Evolutionary conservation across 2,888 invertebrate species (phyloP).

Genomic region (Melolontha melolontha): DNA sequence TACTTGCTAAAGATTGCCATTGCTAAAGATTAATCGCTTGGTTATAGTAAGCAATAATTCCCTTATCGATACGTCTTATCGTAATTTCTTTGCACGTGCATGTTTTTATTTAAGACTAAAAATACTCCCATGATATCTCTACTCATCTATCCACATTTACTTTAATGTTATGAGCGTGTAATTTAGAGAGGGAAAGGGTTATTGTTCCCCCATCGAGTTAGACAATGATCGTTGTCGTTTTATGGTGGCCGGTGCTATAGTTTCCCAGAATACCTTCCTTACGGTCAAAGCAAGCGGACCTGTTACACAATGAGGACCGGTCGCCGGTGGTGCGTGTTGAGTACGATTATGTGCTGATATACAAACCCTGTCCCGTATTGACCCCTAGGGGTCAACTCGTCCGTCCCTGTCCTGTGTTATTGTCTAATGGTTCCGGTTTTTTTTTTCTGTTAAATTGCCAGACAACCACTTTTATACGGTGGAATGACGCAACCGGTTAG

Average conservation of each 20-base stretch:
- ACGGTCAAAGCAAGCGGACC: neutral
- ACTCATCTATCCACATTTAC: too few relatives aligned
- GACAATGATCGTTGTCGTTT: conserved; percentile 21
- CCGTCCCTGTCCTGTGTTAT: conserved; percentile 18
- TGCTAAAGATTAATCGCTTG: too few relatives aligned
- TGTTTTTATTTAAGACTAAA: too few relatives aligned
- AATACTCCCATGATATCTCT: too few relatives aligned
- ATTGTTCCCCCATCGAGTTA: neutral
- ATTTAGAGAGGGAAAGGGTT: too few relatives aligned
- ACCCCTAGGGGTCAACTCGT: conserved; percentile 14
- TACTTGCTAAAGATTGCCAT: too few relatives aligned
- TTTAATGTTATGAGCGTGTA: too few relatives aligned
- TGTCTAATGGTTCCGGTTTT: conserved; percentile 26
- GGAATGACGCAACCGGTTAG: too few relatives aligned
- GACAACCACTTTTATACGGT: too few relatives aligned
- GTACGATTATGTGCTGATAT: neutral
- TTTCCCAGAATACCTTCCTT: conserved; percentile 18
- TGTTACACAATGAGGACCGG: conserved; percentile 19
- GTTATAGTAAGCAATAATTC: too few relatives aligned
- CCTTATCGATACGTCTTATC: too few relatives aligned
- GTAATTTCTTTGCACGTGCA: too few relatives aligned
- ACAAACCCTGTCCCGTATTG: conserved; percentile 16
- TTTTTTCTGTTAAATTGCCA: neutral
- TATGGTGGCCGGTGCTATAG: conserved; percentile 9
- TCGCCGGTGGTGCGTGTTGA: conserved; percentile 7